Percentiles rank a stretch among this genome's conserved stretches.
phyloP scores from a whole-genome alignment of 2,797 vertebrate genomes.

The Tiaroga cobitis region DNA sequence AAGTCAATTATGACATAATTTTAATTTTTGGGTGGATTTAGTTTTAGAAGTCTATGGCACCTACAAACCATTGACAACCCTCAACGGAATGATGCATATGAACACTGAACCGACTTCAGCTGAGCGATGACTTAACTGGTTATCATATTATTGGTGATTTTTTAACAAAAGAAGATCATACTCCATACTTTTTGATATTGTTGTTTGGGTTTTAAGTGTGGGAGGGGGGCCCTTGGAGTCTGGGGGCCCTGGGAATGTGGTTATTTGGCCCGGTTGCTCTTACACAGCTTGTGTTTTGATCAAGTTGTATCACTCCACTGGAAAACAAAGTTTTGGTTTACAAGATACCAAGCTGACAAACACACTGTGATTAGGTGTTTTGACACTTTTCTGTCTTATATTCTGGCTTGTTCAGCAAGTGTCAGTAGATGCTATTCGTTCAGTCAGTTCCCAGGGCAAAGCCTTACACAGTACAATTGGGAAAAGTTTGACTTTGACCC shows the following conservation, averaged over 20 bases:
- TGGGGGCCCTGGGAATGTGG: not conserved
- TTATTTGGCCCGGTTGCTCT: not conserved
- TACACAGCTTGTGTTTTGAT: not conserved
- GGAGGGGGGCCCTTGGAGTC: not conserved
- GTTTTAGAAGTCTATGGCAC: not conserved
- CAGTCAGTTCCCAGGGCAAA: not conserved
- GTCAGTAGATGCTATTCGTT: not conserved
- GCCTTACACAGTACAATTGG: not conserved
- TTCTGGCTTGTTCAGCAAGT: not conserved
- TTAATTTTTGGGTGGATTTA: not conserved
- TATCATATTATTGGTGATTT: no score
- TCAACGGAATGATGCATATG: no score
- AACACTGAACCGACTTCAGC: no score
- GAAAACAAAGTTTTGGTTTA: not conserved
- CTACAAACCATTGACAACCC: no score
- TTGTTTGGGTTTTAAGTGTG: not conserved
- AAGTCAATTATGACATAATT: not conserved
- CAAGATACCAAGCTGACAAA: constrained; percentile 8
- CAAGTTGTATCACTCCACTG: not conserved
- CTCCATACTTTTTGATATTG: no score
- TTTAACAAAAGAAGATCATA: no score
- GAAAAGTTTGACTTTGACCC: not conserved
- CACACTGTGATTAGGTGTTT: not conserved
- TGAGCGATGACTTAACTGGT: not conserved
- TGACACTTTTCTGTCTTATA: not conserved